Base-by-base conservation (phyloP, 2,888 invertebrate genomes). In the Caenorhabditis virilis region DNA sequence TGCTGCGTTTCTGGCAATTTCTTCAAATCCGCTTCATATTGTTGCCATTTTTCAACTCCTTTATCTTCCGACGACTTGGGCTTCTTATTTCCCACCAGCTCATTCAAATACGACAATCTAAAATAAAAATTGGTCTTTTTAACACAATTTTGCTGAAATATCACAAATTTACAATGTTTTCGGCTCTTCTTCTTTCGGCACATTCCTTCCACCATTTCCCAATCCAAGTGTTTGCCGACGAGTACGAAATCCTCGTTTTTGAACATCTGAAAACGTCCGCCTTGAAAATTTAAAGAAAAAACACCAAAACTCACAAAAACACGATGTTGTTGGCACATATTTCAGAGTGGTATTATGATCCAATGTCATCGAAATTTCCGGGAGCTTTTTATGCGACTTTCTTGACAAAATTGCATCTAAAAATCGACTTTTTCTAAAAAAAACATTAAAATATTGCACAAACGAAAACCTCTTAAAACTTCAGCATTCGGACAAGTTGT, bases 1-100 rank as follows among this genome's bases (percentile, higher is more conserved):
- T 74, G 72, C 49, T 79, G 72, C n/a, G 53, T 42, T 27, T 77
- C 78, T 7, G 78, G 74, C 9, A 79, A 47, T 38, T 74, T 75
- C 43, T 74, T 78, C 46, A 79, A 45, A 42, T 79, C 77, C 2
- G 69, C 48, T 43, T 76, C 72, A 54, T 76, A 78, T 35, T 69
- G 60, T 26, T 69, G 56, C 66, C 69, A 76, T 35, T 69, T 72
- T 20, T 65, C 65, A 26, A 57, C 60, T 9, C 49, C 50, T 18
- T 36, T 15, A 0, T 36, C 52, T 26, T 56, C 56, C 20, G 60
- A 9, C 1, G 3, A 38, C 35, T 64, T 63, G 11, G 42, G 11
- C 20, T 68, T 63, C 25, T 68, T 68, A 23, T 53, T 49, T 2
- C 52, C 57, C 2, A 65, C 35, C 9, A 66, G n/a, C 42, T 58